phyloP scores from a whole-genome alignment of 2,797 vertebrate genomes.

The Channallabes apus region DNA sequence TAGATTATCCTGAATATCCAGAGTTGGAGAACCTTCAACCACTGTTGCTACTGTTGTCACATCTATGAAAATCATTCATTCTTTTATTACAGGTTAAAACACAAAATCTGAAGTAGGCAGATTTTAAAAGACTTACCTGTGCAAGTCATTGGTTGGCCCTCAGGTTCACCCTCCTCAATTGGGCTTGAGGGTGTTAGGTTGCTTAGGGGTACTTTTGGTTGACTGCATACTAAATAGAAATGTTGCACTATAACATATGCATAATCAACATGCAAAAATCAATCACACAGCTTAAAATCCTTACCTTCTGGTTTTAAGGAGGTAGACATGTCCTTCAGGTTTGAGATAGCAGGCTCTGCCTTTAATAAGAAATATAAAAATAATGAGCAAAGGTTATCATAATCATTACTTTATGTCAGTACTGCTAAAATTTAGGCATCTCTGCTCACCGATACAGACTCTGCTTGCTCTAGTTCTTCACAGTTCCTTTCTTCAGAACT shows the following conservation, averaged over 20 bases:
- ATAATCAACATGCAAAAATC: background rate
- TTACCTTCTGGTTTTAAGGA: conserved; percentile 37
- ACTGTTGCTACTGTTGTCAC: background rate
- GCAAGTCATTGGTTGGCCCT: background rate
- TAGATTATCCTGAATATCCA: background rate
- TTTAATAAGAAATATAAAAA: conserved; percentile 21
- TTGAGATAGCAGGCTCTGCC: conserved; percentile 10
- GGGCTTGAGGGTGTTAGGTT: background rate
- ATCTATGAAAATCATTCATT: conserved; percentile 14
- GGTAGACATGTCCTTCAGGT: conserved; percentile 2
- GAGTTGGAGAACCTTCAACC: background rate
- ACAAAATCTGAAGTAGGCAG: background rate
- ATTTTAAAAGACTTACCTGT: conserved; percentile 21
- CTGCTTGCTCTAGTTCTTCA: conserved; percentile 28
- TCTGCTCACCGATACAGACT: conserved; percentile 22
- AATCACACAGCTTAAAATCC: background rate
- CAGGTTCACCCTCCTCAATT: conserved; percentile 11
- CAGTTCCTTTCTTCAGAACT: conserved; percentile 14
- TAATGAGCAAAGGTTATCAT: background rate
- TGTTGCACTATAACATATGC: background rate
- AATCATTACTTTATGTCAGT: background rate
- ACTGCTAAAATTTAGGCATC: background rate
- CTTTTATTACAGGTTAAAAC: background rate
- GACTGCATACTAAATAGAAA: conserved; percentile 9
- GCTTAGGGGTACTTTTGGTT: background rate